Evolutionary conservation across 2,888 invertebrate species (phyloP), one percentile per base, ranked within the genome.

Genomic region (Caenorhabditis sinica): DNA sequence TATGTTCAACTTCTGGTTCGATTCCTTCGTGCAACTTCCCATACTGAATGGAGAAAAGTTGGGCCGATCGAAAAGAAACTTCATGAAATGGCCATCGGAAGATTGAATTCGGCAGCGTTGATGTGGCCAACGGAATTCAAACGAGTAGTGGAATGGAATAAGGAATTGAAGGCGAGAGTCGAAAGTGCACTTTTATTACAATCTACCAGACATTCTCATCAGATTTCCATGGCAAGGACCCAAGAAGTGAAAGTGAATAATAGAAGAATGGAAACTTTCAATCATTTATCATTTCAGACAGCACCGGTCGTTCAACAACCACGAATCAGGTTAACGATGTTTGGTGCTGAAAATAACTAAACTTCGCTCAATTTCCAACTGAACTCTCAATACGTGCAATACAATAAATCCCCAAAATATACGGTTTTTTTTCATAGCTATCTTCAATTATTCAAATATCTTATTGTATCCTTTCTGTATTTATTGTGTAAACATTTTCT

Each of bases 1-100:
- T 94, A 97, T 82, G 96, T 97, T 82, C 97, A 98, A 58, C 95
- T 97, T 82, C 95, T 98, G 89, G 96, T 97, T 68, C 96, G 96
- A 90, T 96, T 96, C 93, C 94, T 98, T 79, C 94, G 96, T 80
- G 96, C 96, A 86, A 92, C 93, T 30, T 90, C 90, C 25, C 87
- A 89, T 33, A 89, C 90, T 71, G 72, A 87, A 95, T 72, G 93
- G 91, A 73, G 89, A 25, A 81, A 82, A 51, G 82, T 89, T n/a
- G 74, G 95, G 15, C 93, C 94, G 61, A 95, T 95, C 20, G 89
- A 89, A 30, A 84, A 88, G 61, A 84, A 83, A 30, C 72, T 92
- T 25, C 97, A 98, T 93, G 97, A 97, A 88, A 95, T 96, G 90
- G 96, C 96, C 86, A 95, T 98, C 89, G 95, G 96, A 89, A 96